Base-by-base conservation (phyloP, 2,113 vertebrate species). In the Elephantulus edwardii region DNA sequence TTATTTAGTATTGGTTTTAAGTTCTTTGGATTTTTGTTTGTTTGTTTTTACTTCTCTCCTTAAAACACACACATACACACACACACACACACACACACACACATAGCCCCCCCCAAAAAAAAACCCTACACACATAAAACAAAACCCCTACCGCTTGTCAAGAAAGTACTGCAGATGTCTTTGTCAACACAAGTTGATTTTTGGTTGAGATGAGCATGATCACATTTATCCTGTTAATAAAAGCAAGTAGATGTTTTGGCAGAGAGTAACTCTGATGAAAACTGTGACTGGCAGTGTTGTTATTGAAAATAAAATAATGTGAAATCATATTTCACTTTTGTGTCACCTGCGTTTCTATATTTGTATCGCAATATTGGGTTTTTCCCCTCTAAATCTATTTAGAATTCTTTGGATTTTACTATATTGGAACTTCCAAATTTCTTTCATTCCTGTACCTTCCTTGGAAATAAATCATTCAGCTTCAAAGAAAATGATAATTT, bases 271-370 rank as follows among this genome's bases (percentile, higher is more conserved):
- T 50, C 12, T 88, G 60, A 62, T 95, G 60, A 86, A 94, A 90
- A 93, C 28, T 86, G 44, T 90, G 87, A 93, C 30, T 90, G 92
- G 33, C 83, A 86, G 54, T 70, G 33, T 48, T 90, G 72, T 77
- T 94, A 93, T 30, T 95, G 87, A 90, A 93, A 95, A 93, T 90
- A 83, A 92, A 91, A 88, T 83, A 62, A 90, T 89, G 42, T 83
- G 72, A 96, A 95, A 94, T 90, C 52, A 58, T 83, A 95, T 96
- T 95, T 95, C 42, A 96, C 83, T 84, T 93, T 13, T 80, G 48
- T 94, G 64, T 91, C 78, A 79, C n/a, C 9, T 50, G 64, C 89
- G 35, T 87, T 94, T 84, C 74, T 90, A 89, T 91, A 84, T 89
- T 93, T 95, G 66, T 74, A 85, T 54, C 38, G 91, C 20, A 93